A percentile compares a stretch with the other conserved stretches of the same genome.
Evolutionary conservation across 2,113 vertebrate species (phyloP).

Genomic region (Vulpes ferrilata): DNA sequence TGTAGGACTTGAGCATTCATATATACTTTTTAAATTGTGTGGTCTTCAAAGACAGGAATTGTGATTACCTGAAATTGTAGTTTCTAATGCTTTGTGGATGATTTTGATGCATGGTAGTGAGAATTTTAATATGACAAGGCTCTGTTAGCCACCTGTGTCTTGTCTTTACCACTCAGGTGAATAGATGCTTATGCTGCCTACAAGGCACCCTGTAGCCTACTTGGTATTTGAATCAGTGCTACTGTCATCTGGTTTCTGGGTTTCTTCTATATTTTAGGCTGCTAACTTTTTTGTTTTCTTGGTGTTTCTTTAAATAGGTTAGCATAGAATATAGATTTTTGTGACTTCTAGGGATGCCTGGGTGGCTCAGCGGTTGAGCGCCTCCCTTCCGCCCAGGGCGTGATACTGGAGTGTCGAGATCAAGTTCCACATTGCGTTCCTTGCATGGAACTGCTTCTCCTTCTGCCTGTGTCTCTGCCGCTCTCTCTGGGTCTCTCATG

Average conservation of each 20-base stretch:
- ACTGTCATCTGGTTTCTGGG: not conserved
- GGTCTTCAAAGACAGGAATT: not conserved
- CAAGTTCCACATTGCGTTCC: too few relatives aligned
- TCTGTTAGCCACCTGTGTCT: not conserved
- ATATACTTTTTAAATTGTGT: constrained; percentile 19
- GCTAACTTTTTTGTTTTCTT: constrained; percentile 45
- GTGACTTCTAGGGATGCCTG: not conserved
- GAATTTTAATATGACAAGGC: not conserved
- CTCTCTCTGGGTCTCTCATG: too few relatives aligned
- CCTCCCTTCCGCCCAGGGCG: too few relatives aligned
- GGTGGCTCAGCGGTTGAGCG: too few relatives aligned
- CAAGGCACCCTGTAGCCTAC: not conserved
- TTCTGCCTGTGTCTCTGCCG: too few relatives aligned
- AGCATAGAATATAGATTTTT: constrained; percentile 9
- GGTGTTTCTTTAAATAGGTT: constrained; percentile 9
- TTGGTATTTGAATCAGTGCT: not conserved
- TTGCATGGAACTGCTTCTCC: too few relatives aligned
- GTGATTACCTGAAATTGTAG: constrained; percentile 1
- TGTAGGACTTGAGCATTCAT: not conserved
- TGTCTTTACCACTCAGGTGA: not conserved
- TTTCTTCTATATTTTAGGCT: not conserved
- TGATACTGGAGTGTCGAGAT: too few relatives aligned
- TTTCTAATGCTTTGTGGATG: constrained; percentile 44
- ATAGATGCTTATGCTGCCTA: not conserved
- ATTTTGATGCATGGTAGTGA: constrained; percentile 4